Conservation (phyloP, 2,888 invertebrate species). For the Cosmia trapezina region DNA sequence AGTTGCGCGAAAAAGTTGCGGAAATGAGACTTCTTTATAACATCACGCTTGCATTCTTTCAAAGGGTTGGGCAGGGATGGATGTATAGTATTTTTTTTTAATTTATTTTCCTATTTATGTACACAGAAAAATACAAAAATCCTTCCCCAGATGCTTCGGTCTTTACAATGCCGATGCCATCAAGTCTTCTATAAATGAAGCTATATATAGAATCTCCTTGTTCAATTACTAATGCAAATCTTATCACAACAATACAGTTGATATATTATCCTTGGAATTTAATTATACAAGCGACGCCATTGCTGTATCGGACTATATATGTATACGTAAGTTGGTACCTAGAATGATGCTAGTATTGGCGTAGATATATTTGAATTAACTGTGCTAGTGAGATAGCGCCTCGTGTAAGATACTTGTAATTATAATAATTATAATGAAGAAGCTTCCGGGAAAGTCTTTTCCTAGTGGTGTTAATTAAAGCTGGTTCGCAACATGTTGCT, state of each 20-base stretch:
- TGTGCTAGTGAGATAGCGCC: neutral
- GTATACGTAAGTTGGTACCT: neutral
- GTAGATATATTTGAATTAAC: constrained; percentile 16
- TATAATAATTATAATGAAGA: constrained; percentile 19
- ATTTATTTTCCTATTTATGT: too few relatives aligned
- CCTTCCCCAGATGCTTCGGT: too few relatives aligned
- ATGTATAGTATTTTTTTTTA: too few relatives aligned
- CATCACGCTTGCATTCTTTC: too few relatives aligned
- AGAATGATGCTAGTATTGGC: constrained; percentile 14
- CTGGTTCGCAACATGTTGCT: too few relatives aligned
- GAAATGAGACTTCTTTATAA: too few relatives aligned
- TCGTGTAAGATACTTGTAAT: constrained; percentile 6
- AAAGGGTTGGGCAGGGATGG: too few relatives aligned
- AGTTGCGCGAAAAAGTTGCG: too few relatives aligned
- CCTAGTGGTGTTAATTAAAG: neutral
- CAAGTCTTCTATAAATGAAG: neutral
- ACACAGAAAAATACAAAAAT: too few relatives aligned
- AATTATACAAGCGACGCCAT: constrained; percentile 55
- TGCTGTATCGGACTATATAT: constrained; percentile 11
- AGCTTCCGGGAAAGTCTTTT: constrained; percentile 13
- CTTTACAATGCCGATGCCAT: neutral
- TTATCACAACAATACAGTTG: constrained; percentile 57
- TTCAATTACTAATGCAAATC: constrained; percentile 65
- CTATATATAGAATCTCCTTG: constrained; percentile 7
- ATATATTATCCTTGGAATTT: constrained; percentile 64